These are phyloP conservation scores for Dreissena rostriformis DNA, from an alignment of 1,140 invertebrate species.

Conservation along the genomic window DNA sequence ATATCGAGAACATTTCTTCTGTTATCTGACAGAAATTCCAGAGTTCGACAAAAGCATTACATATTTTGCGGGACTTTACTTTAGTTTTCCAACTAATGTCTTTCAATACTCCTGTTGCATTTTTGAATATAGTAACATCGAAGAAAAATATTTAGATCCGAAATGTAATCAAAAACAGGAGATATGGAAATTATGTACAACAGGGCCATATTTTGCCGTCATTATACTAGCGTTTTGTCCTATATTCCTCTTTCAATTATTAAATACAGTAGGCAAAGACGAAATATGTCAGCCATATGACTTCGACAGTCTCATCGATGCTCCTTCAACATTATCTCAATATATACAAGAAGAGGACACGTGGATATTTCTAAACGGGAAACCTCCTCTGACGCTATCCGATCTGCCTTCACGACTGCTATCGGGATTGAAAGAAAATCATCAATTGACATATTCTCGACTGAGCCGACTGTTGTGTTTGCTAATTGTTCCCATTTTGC, in stretches of 20 bases:
- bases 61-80: constrained; percentile 28
- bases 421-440: background rate
- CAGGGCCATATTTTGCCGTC: constrained; percentile 32
- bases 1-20: constrained; percentile 22
- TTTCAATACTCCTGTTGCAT: constrained; percentile 19
- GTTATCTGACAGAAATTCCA: constrained; percentile 8
- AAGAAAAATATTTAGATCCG: background rate
- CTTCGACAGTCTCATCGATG: too few species aligned
- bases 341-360: background rate
- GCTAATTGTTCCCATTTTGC: background rate
- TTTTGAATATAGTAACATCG: background rate
- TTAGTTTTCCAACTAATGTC: constrained; percentile 8
- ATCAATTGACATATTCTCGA: constrained; percentile 1
- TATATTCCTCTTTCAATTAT: constrained; percentile 14
- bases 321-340: too few species aligned
- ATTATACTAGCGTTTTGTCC: constrained; percentile 38
- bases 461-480: constrained; percentile 5
- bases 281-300: background rate
- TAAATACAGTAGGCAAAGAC: constrained; percentile 7
- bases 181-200: constrained; percentile 14
- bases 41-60: background rate
- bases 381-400: background rate
- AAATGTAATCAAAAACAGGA: background rate
- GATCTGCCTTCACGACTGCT: background rate
- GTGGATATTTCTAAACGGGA: constrained; percentile 36